These are phyloP conservation scores for Chouioia cunea DNA, from an alignment of 2,888 invertebrate species.

Conservation along the genomic window DNA sequence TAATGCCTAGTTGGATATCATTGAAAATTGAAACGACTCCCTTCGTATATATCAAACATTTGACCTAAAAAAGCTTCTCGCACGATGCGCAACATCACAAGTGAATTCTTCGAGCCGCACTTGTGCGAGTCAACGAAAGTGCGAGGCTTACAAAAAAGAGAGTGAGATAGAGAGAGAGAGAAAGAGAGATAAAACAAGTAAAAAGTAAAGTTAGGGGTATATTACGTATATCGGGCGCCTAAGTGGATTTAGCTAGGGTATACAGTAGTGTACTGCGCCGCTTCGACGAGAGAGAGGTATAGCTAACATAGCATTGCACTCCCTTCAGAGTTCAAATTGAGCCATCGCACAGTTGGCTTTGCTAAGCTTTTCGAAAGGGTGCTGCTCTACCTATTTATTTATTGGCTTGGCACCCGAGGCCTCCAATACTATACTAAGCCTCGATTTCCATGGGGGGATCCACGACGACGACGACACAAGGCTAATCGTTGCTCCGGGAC, in stretches of 20 bases:
- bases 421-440: slow-evolving; percentile 29
- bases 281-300: slow-evolving; percentile 21
- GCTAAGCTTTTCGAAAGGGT: slow-evolving; percentile 51
- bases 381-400: slow-evolving; percentile 55
- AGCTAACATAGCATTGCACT: slow-evolving; percentile 62
- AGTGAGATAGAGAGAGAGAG: neutral
- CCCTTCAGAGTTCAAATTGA: slow-evolving; percentile 62
- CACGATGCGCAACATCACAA: too few relatives aligned
- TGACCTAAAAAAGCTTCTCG: too few relatives aligned
- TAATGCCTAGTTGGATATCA: too few relatives aligned
- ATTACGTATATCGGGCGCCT: slow-evolving; percentile 52
- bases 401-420: slow-evolving; percentile 50
- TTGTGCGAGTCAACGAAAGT: too few relatives aligned
- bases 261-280: slow-evolving; percentile 51
- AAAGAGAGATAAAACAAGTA: slow-evolving; percentile 12
- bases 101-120: too few relatives aligned
- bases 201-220: slow-evolving; percentile 2
- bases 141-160: slow-evolving; percentile 4
- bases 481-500: too few relatives aligned
- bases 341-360: slow-evolving; percentile 49
- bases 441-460: slow-evolving; percentile 32
- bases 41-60: too few relatives aligned
- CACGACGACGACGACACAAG: too few relatives aligned
- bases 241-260: slow-evolving; percentile 63
- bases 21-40: too few relatives aligned